Base-by-base conservation (phyloP, 2,113 vertebrate species). In the Misgurnus mizolepis region DNA sequence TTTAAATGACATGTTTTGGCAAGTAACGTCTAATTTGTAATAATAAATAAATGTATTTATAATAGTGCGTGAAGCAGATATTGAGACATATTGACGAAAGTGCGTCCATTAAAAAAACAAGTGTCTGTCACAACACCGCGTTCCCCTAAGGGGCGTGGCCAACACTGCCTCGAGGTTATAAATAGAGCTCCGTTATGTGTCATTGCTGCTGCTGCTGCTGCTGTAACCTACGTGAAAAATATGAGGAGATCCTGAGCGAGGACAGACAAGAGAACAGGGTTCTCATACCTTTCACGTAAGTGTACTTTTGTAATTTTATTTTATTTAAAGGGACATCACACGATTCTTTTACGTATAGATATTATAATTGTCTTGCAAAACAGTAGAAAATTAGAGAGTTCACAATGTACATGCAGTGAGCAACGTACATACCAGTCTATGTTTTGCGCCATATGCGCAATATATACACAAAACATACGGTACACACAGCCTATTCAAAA, bases 111-210 rank as follows among this genome's bases (percentile, higher is more conserved):
- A 7, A 15, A 34, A 34, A 34, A 34, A 34, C 2, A 34, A 2
- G 27, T 0, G 14, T 56, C 6, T n/a, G 14, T 11, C 12, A 50
- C 49, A 12, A 50, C 49, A 9, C 4, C 5, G 10, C 4, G 34
- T 2, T 49, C 17, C 18, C 17, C n/a, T 22, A 74, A 27, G 58
- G 18, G 73, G 73, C 7, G 43, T 75, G 73, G 73, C 18, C 58
- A 64, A 7, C 1, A 27, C 39, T 27, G 8, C 47, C 17, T 22
- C 7, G 22, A 75, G 58, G 47, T 75, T 64, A 64, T 50, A 75
- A 62, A 75, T 64, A 64, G 22, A 62, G 7, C 14, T 55, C 22
- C 12, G 12, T 8, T 62, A 6, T 14, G 43, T 45, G 7, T 8
- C 56, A 6, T 11, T 17, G 41, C 58, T 10, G 0, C 58, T 2